Evolutionary conservation across 35 echinoderm and acorn worm genomes (phyloP).

Genomic region (Eucidaris tribuloides): DNA sequence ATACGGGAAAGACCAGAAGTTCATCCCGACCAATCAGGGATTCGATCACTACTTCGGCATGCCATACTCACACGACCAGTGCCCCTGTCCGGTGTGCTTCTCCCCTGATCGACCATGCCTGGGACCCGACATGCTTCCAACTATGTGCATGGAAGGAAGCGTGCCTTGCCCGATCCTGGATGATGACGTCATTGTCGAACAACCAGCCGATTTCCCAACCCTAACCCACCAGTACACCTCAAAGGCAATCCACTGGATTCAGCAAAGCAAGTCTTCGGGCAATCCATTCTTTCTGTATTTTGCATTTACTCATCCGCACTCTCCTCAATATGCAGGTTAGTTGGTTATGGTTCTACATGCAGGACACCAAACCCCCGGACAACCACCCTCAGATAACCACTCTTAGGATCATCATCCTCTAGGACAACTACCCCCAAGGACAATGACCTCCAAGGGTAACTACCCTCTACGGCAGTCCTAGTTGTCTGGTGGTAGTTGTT

Average conservation of each 20-base stretch:
- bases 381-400: too few relatives aligned
- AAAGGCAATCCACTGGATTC: background rate
- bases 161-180: background rate
- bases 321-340: background rate
- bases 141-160: background rate
- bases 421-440: too few relatives aligned
- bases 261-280: background rate
- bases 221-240: background rate
- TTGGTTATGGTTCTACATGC: too few relatives aligned
- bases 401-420: too few relatives aligned
- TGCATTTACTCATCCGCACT: constrained; percentile 10
- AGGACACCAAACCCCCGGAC: too few relatives aligned
- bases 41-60: constrained; percentile 30
- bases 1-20: background rate
- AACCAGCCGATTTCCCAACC: background rate
- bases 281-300: constrained; percentile 33
- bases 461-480: too few relatives aligned
- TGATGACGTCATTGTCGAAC: background rate
- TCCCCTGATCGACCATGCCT: constrained; percentile 7
- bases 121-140: background rate
- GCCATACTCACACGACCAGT: constrained; percentile 10
- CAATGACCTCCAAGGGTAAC: too few relatives aligned
- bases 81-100: constrained; percentile 14
- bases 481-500: too few relatives aligned
- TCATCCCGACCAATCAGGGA: background rate